phyloP scores from a whole-genome alignment of 2,797 vertebrate species.

The Falco biarmicus region DNA sequence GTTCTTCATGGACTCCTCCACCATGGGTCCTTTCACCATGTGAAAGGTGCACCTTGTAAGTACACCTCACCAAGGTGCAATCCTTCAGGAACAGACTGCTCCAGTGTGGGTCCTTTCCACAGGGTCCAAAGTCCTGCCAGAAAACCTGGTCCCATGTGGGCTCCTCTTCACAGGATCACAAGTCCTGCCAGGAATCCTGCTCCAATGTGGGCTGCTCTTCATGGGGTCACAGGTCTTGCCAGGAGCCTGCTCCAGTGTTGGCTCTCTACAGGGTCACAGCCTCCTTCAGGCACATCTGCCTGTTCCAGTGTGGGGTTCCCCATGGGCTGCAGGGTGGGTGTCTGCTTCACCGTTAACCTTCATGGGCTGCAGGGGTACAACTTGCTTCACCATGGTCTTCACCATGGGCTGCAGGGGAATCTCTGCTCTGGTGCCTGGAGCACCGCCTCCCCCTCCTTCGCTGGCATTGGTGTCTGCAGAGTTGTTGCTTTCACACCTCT shows the following conservation, averaged over 20 bases:
- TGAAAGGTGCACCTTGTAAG: no score
- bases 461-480: neutral
- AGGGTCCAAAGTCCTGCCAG: neutral
- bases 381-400: neutral
- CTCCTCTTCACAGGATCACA: neutral
- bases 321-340: neutral
- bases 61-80: no score
- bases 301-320: accelerated
- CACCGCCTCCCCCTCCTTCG: neutral
- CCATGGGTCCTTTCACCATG: accelerated
- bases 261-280: neutral
- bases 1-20: neutral
- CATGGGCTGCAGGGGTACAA: accelerated
- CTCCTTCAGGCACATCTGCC: neutral
- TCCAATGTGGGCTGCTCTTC: accelerated
- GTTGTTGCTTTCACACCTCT: neutral
- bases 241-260: neutral
- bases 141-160: neutral
- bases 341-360: accelerated
- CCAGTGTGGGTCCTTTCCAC: neutral
- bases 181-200: neutral
- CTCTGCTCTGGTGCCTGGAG: neutral
- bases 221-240: neutral
- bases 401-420: neutral
- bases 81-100: neutral